Conservation (phyloP, 2,797 vertebrate genomes). For the Pseudocheirus occidentalis region DNA sequence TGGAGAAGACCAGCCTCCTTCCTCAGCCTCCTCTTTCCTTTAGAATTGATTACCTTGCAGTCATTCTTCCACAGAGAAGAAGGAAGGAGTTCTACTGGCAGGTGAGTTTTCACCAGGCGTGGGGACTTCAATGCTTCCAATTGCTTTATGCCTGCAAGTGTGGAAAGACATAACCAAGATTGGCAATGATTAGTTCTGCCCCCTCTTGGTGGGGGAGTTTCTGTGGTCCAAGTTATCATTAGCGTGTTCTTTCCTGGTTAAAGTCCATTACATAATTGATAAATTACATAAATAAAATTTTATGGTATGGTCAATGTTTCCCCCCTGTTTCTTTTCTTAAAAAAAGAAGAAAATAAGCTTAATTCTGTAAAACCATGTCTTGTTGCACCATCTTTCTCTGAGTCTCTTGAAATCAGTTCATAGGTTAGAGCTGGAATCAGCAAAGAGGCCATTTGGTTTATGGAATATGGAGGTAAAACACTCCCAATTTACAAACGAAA, state of each 20-base stretch:
- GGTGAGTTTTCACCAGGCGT: conserved; percentile 90
- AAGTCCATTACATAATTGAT: background rate
- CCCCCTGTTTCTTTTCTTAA: background rate
- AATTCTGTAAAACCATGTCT: background rate
- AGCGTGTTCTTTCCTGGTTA: background rate
- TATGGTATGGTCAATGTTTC: background rate
- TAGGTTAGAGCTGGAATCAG: background rate
- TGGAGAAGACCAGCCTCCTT: background rate
- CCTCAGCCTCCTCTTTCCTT: background rate
- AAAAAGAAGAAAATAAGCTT: background rate
- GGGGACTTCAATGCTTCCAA: conserved; percentile 84
- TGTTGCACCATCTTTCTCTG: background rate
- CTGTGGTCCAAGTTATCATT: background rate
- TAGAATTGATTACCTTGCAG: conserved; percentile 87
- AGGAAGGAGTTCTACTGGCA: conserved; percentile 89
- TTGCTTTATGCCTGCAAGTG: conserved; percentile 72
- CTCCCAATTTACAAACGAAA: background rate
- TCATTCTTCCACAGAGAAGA: conserved; percentile 90
- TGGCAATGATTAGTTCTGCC: background rate
- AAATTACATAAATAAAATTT: background rate
- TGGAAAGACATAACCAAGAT: conserved; percentile 10
- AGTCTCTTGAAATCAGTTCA: conserved; percentile 10
- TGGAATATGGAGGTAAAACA: background rate
- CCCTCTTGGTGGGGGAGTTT: background rate
- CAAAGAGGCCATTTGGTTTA: background rate